Percentiles rank a stretch among this genome's conserved stretches.
Evolutionary conservation across 1,140 invertebrate genomes (phyloP).

Genomic region (Colletes latitarsis): DNA sequence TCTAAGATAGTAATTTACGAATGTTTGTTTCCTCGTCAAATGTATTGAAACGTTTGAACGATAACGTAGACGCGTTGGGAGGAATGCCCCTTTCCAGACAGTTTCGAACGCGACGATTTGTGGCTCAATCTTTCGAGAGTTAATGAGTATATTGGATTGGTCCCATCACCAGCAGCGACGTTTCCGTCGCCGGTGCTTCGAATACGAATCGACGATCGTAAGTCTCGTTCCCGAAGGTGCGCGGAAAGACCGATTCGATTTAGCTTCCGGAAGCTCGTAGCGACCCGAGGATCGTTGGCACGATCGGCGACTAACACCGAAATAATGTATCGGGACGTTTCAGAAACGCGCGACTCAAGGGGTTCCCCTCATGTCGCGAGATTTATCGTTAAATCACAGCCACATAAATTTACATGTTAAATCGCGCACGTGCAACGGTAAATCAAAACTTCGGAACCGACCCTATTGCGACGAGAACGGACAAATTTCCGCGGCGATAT

Average conservation of each 20-base stretch:
- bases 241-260: constrained; percentile 2
- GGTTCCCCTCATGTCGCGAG: not conserved
- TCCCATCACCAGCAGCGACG: no score
- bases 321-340: constrained; percentile 8
- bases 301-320: constrained; percentile 6
- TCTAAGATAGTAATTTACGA: no score
- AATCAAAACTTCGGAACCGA: constrained; percentile 41
- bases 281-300: not conserved
- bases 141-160: no score
- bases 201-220: no score
- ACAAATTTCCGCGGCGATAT: constrained; percentile 44
- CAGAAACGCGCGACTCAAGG: not conserved
- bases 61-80: no score
- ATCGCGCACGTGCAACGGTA: constrained; percentile 41
- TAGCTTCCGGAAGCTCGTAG: not conserved
- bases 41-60: no score
- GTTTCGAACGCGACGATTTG: no score
- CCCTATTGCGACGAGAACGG: constrained; percentile 20
- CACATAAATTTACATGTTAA: constrained; percentile 51
- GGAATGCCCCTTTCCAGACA: no score
- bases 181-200: no score
- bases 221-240: no score
- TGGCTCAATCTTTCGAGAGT: no score
- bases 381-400: constrained; percentile 46
- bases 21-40: no score